These are phyloP conservation scores for Scatophagus argus DNA, from an alignment of 2,113 vertebrate species.

Conservation along the genomic window DNA sequence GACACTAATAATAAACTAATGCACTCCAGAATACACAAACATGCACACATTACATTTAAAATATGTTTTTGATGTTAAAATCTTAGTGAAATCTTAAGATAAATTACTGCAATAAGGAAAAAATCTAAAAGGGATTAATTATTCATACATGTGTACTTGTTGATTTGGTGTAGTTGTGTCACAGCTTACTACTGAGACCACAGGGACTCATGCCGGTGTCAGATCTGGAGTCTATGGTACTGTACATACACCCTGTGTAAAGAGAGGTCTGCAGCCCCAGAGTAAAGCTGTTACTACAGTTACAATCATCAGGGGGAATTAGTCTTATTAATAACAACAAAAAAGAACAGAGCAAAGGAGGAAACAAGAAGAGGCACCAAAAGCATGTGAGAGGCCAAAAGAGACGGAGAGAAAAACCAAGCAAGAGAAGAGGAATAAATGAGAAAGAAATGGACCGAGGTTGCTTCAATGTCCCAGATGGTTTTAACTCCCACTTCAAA, in stretches of 20 bases:
- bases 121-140: background rate
- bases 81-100: background rate
- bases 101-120: background rate
- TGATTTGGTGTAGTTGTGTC: conserved; percentile 23
- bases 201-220: conserved; percentile 22
- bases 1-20: background rate
- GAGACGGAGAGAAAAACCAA: background rate
- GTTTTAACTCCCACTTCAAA: conserved; percentile 48
- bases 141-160: background rate
- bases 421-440: background rate
- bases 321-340: conserved; percentile 46
- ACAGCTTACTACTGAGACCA: conserved; percentile 22
- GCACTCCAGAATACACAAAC: background rate
- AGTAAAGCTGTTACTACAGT: conserved; percentile 65
- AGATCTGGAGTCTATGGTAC: conserved; percentile 21
- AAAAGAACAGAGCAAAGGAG: background rate
- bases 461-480: conserved; percentile 22
- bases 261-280: conserved; percentile 31
- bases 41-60: no score
- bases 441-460: conserved; percentile 22
- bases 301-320: conserved; percentile 56
- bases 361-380: background rate
- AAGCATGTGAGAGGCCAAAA: background rate
- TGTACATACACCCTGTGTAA: background rate
- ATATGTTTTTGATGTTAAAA: background rate